Evolutionary conservation across 2,113 vertebrate species (phyloP).

Genomic region (Formicarius rufipectus): DNA sequence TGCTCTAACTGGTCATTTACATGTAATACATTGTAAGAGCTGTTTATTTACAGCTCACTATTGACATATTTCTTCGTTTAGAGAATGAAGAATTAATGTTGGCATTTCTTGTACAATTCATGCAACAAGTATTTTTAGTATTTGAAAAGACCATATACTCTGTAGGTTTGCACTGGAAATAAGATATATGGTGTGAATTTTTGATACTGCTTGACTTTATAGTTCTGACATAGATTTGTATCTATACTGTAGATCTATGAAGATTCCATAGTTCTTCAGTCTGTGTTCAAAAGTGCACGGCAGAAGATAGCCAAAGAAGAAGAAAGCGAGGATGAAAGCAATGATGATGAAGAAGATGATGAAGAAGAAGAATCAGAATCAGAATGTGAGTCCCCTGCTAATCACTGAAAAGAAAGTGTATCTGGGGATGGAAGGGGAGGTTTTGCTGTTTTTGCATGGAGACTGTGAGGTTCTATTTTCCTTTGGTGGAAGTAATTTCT

Average conservation of each 20-base stretch:
- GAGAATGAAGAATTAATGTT: neutral
- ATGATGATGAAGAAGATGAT: slow-evolving; percentile 85
- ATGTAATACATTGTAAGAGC: neutral
- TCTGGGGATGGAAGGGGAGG: neutral
- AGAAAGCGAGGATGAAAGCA: slow-evolving; percentile 92
- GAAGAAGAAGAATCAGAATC: slow-evolving; percentile 88
- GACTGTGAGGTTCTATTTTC: neutral
- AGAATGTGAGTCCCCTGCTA: slow-evolving; percentile 77
- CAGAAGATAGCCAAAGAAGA: slow-evolving; percentile 97
- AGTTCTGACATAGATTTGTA: neutral
- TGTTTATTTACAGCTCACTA: neutral
- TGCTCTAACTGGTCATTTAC: neutral
- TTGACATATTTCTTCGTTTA: neutral
- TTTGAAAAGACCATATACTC: neutral
- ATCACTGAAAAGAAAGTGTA: neutral
- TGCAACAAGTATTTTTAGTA: neutral
- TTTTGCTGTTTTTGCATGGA: neutral
- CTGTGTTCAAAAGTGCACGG: slow-evolving; percentile 94
- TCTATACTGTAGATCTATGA: slow-evolving; percentile 87
- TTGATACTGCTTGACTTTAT: neutral
- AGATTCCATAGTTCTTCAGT: slow-evolving; percentile 97
- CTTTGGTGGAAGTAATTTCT: neutral
- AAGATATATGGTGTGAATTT: neutral
- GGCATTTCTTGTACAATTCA: neutral
- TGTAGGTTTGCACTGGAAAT: neutral